A percentile compares a stretch with the other conserved stretches of the same genome.
Evolutionary conservation across 2,113 vertebrate genomes (phyloP).

Genomic region (Lagenorhynchus albirostris): DNA sequence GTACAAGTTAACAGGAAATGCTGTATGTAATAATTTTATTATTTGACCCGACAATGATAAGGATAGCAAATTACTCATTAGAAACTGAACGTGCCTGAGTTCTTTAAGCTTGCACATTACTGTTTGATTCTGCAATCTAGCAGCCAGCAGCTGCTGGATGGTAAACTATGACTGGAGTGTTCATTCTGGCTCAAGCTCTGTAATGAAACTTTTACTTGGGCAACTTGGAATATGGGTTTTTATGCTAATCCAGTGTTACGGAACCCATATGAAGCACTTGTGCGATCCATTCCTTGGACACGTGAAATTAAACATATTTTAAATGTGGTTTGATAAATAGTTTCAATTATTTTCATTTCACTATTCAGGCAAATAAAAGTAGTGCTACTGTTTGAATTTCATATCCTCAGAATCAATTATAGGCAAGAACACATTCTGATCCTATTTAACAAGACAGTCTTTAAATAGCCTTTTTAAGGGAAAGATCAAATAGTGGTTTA

Average conservation of each 20-base stretch:
- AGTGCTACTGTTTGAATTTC: not conserved
- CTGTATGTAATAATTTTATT: slow-evolving; percentile 47
- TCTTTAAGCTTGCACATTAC: slow-evolving; percentile 36
- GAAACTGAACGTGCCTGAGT: slow-evolving; percentile 42
- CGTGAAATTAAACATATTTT: slow-evolving; percentile 40
- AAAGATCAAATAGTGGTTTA: slow-evolving; percentile 36
- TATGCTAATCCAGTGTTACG: not conserved
- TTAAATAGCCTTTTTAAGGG: slow-evolving; percentile 29
- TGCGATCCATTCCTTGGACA: not conserved
- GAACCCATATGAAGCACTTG: not conserved
- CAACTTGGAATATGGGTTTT: slow-evolving; percentile 8
- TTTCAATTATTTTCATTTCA: slow-evolving; percentile 37
- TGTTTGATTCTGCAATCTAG: slow-evolving; percentile 49
- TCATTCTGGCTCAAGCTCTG: not conserved
- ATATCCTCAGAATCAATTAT: slow-evolving; percentile 16
- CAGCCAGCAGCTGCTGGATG: not conserved
- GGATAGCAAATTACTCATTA: slow-evolving; percentile 39
- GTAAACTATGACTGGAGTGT: slow-evolving; percentile 12
- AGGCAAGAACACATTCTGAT: slow-evolving; percentile 5
- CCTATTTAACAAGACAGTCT: not conserved
- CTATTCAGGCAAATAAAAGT: slow-evolving; percentile 50
- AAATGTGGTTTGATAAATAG: not conserved
- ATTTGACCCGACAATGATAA: slow-evolving; percentile 41
- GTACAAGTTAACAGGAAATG: slow-evolving; percentile 14
- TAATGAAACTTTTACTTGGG: not conserved